These are phyloP conservation scores for Ploceus nigricollis DNA, from an alignment of 2,113 vertebrate genomes.

Conservation along the genomic window DNA sequence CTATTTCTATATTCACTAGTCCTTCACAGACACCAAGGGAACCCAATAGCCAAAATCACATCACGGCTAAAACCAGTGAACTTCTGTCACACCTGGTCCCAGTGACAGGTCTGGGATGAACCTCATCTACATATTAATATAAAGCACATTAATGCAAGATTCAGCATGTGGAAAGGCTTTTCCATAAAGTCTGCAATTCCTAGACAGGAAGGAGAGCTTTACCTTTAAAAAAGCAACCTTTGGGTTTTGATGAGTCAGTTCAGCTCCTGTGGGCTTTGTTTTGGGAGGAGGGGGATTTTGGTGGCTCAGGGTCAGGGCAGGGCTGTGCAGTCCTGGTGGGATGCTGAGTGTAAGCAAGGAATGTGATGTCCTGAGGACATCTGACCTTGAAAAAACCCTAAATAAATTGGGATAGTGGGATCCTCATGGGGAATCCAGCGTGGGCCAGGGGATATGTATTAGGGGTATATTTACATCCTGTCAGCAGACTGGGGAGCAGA, in stretches of 20 bases:
- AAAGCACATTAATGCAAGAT: not conserved
- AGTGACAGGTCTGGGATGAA: not conserved
- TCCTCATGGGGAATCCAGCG: not conserved
- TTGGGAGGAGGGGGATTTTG: not conserved
- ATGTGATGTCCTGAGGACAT: not conserved
- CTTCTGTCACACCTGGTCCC: not conserved
- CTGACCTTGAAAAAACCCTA: not conserved
- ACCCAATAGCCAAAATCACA: not conserved
- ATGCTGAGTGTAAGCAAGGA: not conserved
- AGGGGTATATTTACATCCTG: not conserved
- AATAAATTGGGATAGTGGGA: not conserved
- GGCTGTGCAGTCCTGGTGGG: not conserved
- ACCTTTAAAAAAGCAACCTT: not conserved
- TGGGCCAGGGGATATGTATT: not conserved
- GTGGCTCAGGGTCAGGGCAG: not conserved
- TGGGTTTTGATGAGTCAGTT: not conserved
- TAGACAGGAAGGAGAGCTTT: conserved; percentile 4
- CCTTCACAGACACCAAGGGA: not conserved
- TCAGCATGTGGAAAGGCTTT: conserved; percentile 21
- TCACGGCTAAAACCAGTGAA: accelerated
- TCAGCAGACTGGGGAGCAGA: not conserved
- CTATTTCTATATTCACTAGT: not conserved
- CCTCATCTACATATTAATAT: not conserved
- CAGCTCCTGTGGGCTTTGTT: not conserved
- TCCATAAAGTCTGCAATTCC: not conserved